A percentile compares a stretch with the other conserved stretches of the same genome.
These are phyloP conservation scores for Erannis defoliaria DNA, from an alignment of 2,888 invertebrate species.

Conservation along the genomic window DNA sequence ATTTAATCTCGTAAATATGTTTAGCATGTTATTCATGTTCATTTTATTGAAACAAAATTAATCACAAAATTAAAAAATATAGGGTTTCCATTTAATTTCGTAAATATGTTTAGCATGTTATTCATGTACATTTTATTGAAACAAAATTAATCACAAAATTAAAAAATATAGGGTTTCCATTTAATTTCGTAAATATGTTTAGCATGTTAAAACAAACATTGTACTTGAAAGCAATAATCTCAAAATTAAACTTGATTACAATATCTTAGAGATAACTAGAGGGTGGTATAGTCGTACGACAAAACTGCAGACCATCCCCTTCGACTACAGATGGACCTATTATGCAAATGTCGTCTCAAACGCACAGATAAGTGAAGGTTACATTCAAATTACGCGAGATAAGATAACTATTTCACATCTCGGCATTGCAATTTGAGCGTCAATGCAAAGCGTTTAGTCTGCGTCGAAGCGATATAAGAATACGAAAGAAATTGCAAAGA, in stretches of 20 bases:
- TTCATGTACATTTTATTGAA: no score
- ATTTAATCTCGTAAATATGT: no score
- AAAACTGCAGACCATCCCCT: slow-evolving; percentile 74
- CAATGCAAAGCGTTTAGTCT: neutral
- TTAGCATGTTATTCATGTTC: no score
- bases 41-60: no score
- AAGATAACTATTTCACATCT: slow-evolving; percentile 35
- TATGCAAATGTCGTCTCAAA: slow-evolving; percentile 78
- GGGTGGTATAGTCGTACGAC: slow-evolving; percentile 70
- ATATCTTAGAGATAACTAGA: neutral
- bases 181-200: no score
- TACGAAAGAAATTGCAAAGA: slow-evolving; percentile 44
- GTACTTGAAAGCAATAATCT: neutral
- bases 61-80: no score
- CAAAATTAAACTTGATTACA: neutral
- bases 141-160: no score
- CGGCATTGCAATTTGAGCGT: slow-evolving; percentile 32
- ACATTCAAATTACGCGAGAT: slow-evolving; percentile 62
- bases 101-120: no score
- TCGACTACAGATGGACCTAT: slow-evolving; percentile 78
- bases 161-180: no score
- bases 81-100: no score
- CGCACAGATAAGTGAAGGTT: slow-evolving; percentile 78
- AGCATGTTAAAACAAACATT: no score
- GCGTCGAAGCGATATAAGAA: slow-evolving; percentile 17